Evolutionary conservation across 2,888 invertebrate genomes (phyloP).

Genomic region (Pharmacophagus antenor): DNA sequence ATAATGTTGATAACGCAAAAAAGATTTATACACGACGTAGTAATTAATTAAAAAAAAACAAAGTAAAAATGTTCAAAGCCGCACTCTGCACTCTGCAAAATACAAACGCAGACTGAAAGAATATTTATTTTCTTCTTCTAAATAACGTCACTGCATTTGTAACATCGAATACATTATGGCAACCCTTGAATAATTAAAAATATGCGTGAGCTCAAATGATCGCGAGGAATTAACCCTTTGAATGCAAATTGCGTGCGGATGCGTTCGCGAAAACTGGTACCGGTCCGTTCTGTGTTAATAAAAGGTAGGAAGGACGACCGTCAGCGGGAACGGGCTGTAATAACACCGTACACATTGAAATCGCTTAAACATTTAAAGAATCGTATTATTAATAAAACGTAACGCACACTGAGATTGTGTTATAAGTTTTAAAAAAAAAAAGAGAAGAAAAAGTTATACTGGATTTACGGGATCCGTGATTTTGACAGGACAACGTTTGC

Average conservation of each 20-base stretch:
- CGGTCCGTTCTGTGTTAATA: conserved; percentile 63
- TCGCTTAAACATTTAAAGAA: too few relatives aligned
- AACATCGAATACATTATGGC: conserved; percentile 67
- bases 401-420: too few relatives aligned
- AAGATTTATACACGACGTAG: too few relatives aligned
- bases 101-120: conserved; percentile 62
- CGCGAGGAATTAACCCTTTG: conserved; percentile 77
- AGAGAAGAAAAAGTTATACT: too few relatives aligned
- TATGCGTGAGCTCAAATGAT: conserved; percentile 77
- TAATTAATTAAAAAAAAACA: not conserved
- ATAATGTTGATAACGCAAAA: too few relatives aligned
- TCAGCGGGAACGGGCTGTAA: not conserved
- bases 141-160: conserved; percentile 58
- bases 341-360: not conserved
- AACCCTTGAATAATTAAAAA: conserved; percentile 81
- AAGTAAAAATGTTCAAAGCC: conserved; percentile 32
- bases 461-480: too few relatives aligned
- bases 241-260: conserved; percentile 70
- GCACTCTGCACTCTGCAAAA: conserved; percentile 61
- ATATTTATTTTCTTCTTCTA: conserved; percentile 34
- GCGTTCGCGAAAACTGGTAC: conserved; percentile 59
- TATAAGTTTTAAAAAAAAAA: too few relatives aligned
- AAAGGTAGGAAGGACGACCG: conserved; percentile 1
- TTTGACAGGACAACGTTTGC: too few relatives aligned
- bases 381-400: too few relatives aligned